phyloP scores from a whole-genome alignment of 2,113 vertebrate genomes.

The Grallaria varia region DNA sequence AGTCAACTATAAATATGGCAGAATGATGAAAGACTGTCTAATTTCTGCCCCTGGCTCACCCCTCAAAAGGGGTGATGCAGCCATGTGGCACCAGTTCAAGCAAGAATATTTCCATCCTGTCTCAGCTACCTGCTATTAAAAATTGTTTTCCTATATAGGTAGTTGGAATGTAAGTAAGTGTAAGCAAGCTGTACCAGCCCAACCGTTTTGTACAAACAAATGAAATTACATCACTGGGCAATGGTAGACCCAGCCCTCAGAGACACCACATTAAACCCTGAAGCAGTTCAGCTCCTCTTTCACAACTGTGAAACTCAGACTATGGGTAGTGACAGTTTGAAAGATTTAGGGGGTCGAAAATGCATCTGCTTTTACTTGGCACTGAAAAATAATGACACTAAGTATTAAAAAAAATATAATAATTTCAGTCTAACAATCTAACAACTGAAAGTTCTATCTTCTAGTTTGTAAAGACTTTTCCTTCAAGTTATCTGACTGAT shows the following conservation, averaged over 20 bases:
- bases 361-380: conserved; percentile 18
- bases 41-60: not conserved
- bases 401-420: not conserved
- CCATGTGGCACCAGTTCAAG: not conserved
- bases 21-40: not conserved
- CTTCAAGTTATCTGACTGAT: conserved; percentile 2
- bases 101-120: not conserved
- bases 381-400: not conserved
- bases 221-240: conserved; percentile 24
- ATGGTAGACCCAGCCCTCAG: not conserved
- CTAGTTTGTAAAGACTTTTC: conserved; percentile 28
- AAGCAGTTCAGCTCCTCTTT: not conserved
- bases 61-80: not conserved
- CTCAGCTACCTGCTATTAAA: conserved; percentile 14
- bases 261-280: conserved; percentile 7
- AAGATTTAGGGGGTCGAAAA: conserved; percentile 46
- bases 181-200: not conserved
- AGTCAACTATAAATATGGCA: not conserved
- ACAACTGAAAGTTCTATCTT: conserved; percentile 30
- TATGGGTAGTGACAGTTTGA: conserved; percentile 13
- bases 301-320: not conserved
- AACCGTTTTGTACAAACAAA: conserved; percentile 14
- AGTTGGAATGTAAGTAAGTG: not conserved
- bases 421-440: not conserved
- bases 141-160: not conserved